These are phyloP conservation scores for Drosophila busckii DNA, from an alignment of 1,140 invertebrate genomes.

Conservation along the genomic window DNA sequence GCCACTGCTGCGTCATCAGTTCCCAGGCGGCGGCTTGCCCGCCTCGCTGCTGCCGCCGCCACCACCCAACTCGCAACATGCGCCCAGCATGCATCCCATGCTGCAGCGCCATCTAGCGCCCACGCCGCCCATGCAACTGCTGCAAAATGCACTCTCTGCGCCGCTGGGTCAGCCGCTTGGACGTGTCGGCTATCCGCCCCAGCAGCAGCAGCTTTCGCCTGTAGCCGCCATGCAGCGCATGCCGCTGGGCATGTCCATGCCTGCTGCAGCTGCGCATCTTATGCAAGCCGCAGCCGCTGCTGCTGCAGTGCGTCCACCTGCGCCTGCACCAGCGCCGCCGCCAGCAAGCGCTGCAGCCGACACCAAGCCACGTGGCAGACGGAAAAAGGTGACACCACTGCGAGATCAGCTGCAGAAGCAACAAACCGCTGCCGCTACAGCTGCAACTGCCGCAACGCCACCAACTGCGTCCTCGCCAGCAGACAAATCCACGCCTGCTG, in stretches of 20 bases:
- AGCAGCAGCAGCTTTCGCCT: constrained; percentile 25
- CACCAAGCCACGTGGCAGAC: constrained; percentile 58
- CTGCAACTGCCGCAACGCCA: constrained; percentile 57
- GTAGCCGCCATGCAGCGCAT: constrained; percentile 44
- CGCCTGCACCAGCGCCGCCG: constrained; percentile 5
- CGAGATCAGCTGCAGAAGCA: constrained; percentile 68
- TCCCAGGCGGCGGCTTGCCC: constrained; percentile 32
- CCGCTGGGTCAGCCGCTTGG: constrained; percentile 61
- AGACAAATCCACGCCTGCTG: constrained; percentile 27
- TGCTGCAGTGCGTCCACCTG: constrained; percentile 23
- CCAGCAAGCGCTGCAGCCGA: constrained; percentile 23
- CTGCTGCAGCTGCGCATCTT: constrained; percentile 46
- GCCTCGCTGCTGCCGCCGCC: constrained; percentile 46
- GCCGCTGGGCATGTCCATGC: constrained; percentile 56
- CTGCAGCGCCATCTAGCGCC: constrained; percentile 53
- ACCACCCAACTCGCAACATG: constrained; percentile 12
- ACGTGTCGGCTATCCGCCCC: constrained; percentile 35
- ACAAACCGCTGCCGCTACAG: constrained; percentile 72
- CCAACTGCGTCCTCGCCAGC: constrained; percentile 1
- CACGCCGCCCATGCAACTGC: constrained; percentile 56
- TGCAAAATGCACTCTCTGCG: constrained; percentile 67
- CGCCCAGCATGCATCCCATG: constrained; percentile 55
- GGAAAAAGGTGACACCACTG: constrained; percentile 73
- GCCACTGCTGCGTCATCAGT: constrained; percentile 68
- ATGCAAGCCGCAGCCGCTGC: constrained; percentile 55